A percentile compares a stretch with the other conserved stretches of the same genome.
Evolutionary conservation across 2,888 invertebrate genomes (phyloP).

Genomic region (Thumatha senex): DNA sequence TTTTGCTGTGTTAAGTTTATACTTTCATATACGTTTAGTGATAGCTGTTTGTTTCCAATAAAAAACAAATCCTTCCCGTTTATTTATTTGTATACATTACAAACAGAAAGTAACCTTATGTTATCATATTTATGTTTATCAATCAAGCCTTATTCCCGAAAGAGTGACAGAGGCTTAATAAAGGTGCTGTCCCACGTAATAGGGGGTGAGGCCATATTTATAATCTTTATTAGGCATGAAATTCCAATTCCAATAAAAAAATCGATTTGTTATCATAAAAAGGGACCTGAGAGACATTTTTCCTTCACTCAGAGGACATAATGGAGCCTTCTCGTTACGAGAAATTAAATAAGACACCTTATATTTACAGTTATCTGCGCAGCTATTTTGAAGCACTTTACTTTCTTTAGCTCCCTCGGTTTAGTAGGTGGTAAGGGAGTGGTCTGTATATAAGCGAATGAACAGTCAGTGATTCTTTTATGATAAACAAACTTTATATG

Average conservation of each 20-base stretch:
- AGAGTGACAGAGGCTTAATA: too few species aligned
- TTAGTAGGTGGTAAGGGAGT: slow-evolving; percentile 29
- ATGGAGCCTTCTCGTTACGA: slow-evolving; percentile 40
- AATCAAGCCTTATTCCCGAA: too few species aligned
- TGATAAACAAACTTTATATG: too few species aligned
- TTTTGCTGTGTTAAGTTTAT: too few species aligned
- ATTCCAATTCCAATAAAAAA: slow-evolving; percentile 15
- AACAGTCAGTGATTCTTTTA: neutral
- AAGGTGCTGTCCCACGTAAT: too few species aligned
- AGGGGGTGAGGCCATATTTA: too few species aligned
- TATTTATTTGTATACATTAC: too few species aligned
- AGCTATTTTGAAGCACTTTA: slow-evolving; percentile 65
- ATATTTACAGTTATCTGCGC: slow-evolving; percentile 61
- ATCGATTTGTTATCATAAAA: slow-evolving; percentile 25
- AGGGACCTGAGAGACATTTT: slow-evolving; percentile 14
- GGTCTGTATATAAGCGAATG: slow-evolving; percentile 32
- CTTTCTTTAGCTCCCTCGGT: slow-evolving; percentile 47
- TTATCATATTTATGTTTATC: too few species aligned
- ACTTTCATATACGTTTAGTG: too few species aligned
- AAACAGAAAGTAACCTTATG: too few species aligned
- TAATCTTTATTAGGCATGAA: neutral
- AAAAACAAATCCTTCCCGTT: too few species aligned
- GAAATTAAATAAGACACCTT: slow-evolving; percentile 64
- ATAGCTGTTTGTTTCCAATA: too few species aligned
- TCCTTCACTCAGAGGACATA: slow-evolving; percentile 30